Base-by-base conservation (phyloP, 2,888 invertebrate genomes). In the Epistrophe grossulariae region DNA sequence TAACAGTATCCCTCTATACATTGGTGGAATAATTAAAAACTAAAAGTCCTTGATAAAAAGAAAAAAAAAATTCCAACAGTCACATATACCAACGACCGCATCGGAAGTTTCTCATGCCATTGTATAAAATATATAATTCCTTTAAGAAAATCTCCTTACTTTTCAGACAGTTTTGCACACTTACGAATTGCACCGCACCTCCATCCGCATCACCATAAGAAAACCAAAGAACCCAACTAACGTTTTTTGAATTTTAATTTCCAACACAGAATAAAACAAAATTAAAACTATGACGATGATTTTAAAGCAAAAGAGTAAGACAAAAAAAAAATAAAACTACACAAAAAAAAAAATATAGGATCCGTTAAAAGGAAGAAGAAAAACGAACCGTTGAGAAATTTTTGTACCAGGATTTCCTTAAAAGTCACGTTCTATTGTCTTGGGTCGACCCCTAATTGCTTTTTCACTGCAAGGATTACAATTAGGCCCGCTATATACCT, bases 401-500 rank as follows among this genome's bases (percentile, higher is more conserved):
- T n/a, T 78, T 74, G 74, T 74, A 73, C 73, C 77, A 73, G 85
- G 85, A 85, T 85, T 85, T 85, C 85, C 82, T 76, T 11, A n/a
- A 82, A 85, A 82, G 85, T 85, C 85, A 85, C 82, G 85, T 85
- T 82, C 70, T 85, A 72, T 85, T 85, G 77, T 85, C 85, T 82
- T 78, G 64, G 82, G 82, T 82, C 85, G 82, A 85, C 82, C 85
- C 82, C 85, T 85, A 85, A 85, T 85, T 85, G 85, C 85, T 74
- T 85, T 85, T 78, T 78, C 81, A 81, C 66, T 84, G 84, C 84
- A 84, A 77, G 77, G 80, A 68, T 84, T 80, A 77, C 84, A 84
- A 84, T 84, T 84, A 79, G 81, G 80, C 80, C 19, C 40, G 24
- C 24, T 24, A 24, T 24, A 24, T 70, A n/a, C n/a, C n/a, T n/a